phyloP scores from a whole-genome alignment of 2,888 invertebrate genomes.

The Lamellibrachia columna region DNA sequence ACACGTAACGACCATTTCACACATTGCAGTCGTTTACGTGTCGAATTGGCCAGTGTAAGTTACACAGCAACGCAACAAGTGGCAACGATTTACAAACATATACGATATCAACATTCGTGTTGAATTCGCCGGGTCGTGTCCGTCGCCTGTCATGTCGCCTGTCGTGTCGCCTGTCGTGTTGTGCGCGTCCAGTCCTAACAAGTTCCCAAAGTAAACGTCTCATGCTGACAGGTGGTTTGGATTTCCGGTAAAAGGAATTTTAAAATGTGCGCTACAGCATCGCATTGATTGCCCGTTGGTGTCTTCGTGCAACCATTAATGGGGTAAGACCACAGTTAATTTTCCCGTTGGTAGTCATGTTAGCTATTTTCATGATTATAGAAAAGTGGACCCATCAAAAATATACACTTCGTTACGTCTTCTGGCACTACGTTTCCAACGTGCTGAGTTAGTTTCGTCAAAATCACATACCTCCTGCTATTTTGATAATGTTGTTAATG shows the following conservation, averaged over 20 bases:
- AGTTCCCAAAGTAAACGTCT: not conserved
- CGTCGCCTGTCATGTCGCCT: not conserved
- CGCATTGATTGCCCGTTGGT: not conserved
- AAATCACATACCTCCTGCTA: too few species aligned
- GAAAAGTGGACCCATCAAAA: too few species aligned
- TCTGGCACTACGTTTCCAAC: too few species aligned
- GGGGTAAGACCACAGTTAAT: not conserved
- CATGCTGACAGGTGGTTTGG: not conserved
- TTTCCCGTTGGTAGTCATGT: not conserved
- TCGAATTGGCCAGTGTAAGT: not conserved
- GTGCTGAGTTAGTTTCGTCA: too few species aligned
- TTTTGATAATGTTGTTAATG: too few species aligned
- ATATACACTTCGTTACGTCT: too few species aligned
- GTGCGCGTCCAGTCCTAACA: not conserved
- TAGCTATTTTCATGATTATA: too few species aligned
- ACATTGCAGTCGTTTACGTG: slow-evolving; percentile 6
- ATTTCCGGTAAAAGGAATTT: not conserved
- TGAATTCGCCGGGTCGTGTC: not conserved
- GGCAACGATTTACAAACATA: not conserved
- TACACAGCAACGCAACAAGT: not conserved
- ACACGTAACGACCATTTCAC: not conserved
- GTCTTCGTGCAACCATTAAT: not conserved
- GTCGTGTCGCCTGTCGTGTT: not conserved
- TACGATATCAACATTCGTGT: not conserved
- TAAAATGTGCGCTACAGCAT: not conserved